A percentile compares a stretch with the other conserved stretches of the same genome.
Conservation (phyloP, 2,888 invertebrate genomes). For the Trisateles emortualis region DNA sequence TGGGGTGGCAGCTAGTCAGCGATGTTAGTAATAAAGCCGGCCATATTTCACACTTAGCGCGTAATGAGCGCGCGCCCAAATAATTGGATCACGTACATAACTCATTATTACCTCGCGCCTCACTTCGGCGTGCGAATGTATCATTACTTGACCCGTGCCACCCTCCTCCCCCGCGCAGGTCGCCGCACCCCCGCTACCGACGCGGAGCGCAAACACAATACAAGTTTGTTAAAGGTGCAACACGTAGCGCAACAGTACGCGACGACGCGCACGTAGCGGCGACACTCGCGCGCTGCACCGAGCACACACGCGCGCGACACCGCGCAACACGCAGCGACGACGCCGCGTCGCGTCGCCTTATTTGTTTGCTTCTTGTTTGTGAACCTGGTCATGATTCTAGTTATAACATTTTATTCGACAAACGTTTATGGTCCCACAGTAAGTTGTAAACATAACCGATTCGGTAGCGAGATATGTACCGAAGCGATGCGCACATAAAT, state of each 20-base stretch:
- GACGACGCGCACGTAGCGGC: background rate
- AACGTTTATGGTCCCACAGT: background rate
- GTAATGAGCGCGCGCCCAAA: conserved; percentile 87
- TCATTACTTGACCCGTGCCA: conserved; percentile 70
- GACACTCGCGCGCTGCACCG: background rate
- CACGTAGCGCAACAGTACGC: conserved; percentile 13
- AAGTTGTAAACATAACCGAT: conserved; percentile 3
- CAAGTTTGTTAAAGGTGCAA: conserved; percentile 59
- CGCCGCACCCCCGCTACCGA: conserved; percentile 23
- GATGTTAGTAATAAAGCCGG: conserved; percentile 83
- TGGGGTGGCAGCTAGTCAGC: conserved; percentile 65
- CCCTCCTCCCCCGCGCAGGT: conserved; percentile 19
- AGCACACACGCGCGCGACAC: too few species aligned
- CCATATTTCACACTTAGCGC: conserved; percentile 87
- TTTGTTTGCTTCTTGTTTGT: conserved; percentile 37
- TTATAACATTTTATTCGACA: conserved; percentile 21
- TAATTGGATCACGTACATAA: conserved; percentile 88
- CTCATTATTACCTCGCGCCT: conserved; percentile 87
- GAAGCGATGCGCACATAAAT: conserved; percentile 15
- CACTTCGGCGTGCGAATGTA: conserved; percentile 80
- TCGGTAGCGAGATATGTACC: background rate
- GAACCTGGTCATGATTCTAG: conserved; percentile 1
- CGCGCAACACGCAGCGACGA: background rate
- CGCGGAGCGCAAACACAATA: conserved; percentile 55
- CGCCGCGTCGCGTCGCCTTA: conserved; percentile 9